Conservation (phyloP, 2,113 vertebrate genomes). For the Carassius carassius region DNA sequence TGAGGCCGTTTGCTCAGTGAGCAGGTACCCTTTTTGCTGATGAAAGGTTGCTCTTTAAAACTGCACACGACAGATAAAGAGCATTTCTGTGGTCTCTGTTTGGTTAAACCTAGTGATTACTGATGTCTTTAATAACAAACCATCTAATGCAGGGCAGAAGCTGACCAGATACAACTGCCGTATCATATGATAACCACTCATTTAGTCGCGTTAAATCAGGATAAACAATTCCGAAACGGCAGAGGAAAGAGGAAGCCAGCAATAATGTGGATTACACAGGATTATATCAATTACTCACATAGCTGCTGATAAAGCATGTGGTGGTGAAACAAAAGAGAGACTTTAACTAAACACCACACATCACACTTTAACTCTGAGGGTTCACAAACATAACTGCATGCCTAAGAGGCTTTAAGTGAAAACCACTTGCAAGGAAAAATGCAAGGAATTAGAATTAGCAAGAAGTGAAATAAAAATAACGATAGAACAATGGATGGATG, state of each 20-base stretch:
- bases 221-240: background rate
- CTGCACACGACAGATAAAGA: background rate
- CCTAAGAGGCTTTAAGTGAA: background rate
- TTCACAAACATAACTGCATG: background rate
- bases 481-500: too few relatives aligned
- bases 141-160: background rate
- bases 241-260: background rate
- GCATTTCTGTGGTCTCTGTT: conserved; percentile 6
- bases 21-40: background rate
- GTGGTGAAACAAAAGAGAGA: background rate
- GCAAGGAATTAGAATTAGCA: background rate
- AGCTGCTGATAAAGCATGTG: conserved; percentile 11
- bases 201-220: background rate
- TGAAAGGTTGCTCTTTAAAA: conserved; percentile 27
- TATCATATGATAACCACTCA: background rate
- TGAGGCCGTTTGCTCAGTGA: background rate
- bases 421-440: background rate
- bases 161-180: background rate
- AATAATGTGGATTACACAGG: background rate
- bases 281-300: conserved; percentile 25
- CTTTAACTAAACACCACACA: background rate
- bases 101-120: conserved; percentile 2
- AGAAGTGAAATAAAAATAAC: background rate
- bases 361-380: background rate
- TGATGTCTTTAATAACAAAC: conserved; percentile 22